Evolutionary conservation across 2,113 vertebrate genomes (phyloP).

Genomic region (Ellobius talpinus): DNA sequence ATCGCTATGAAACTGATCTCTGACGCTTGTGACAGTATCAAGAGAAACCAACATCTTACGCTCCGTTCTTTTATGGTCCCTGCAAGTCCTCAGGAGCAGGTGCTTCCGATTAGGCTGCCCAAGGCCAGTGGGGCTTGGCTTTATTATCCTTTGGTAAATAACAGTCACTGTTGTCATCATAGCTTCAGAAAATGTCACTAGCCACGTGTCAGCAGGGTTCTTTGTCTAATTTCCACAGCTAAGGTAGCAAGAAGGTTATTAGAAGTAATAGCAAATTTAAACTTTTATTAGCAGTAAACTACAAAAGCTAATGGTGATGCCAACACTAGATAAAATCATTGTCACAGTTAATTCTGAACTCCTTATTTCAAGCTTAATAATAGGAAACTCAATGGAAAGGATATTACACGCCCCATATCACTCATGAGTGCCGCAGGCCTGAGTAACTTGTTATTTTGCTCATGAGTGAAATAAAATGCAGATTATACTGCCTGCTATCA

Average conservation of each 20-base stretch:
- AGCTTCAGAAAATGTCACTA: conserved; percentile 86
- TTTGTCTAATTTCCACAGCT: conserved; percentile 88
- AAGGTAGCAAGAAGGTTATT: conserved; percentile 92
- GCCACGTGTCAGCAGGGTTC: conserved; percentile 84
- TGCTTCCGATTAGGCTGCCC: conserved; percentile 83
- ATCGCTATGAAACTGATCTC: conserved; percentile 71
- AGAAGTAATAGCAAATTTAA: conserved; percentile 91
- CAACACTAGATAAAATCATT: conserved; percentile 90
- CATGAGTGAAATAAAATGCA: conserved; percentile 93
- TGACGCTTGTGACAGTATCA: conserved; percentile 50
- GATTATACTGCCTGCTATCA: conserved; percentile 90
- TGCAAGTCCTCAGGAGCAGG: conserved; percentile 52
- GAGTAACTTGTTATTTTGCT: conserved; percentile 93
- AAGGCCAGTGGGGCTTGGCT: conserved; percentile 68
- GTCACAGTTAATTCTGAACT: conserved; percentile 94
- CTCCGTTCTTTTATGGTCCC: conserved; percentile 69
- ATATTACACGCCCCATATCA: conserved; percentile 93
- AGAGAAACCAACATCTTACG: conserved; percentile 24
- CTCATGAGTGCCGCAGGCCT: conserved; percentile 92
- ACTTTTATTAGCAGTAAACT: conserved; percentile 93
- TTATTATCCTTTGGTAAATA: conserved; percentile 84
- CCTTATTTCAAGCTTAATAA: conserved; percentile 94
- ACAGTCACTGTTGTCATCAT: conserved; percentile 80
- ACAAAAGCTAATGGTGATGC: conserved; percentile 90
- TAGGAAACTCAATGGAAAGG: conserved; percentile 92